Percentiles rank a stretch among this genome's conserved stretches.
Evolutionary conservation across 1,140 invertebrate species (phyloP).

Genomic region (Aphis gossypii): DNA sequence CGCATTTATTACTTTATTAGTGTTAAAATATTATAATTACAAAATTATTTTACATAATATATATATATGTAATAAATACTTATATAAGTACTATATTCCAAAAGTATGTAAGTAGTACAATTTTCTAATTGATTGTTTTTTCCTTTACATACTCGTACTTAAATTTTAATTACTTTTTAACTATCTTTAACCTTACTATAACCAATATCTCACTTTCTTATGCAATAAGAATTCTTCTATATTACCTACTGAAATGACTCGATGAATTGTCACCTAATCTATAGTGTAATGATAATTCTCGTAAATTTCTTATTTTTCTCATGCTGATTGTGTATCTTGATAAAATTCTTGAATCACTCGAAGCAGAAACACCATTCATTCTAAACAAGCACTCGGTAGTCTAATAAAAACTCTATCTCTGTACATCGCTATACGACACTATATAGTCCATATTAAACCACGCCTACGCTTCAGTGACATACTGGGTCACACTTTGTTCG

Average conservation of each 20-base stretch:
- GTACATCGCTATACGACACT: background rate
- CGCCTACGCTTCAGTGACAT: background rate
- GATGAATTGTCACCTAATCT: background rate
- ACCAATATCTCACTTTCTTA: background rate
- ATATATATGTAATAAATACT: background rate
- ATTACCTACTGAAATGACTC: background rate
- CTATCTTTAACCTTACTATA: background rate
- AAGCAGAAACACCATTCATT: background rate
- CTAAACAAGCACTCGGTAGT: background rate
- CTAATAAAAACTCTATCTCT: background rate
- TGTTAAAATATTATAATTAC: no score
- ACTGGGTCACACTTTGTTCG: background rate
- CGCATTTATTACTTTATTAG: no score
- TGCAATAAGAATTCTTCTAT: background rate
- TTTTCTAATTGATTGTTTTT: background rate
- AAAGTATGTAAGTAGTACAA: no score
- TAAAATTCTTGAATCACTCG: background rate
- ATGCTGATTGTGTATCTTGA: background rate
- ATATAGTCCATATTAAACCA: background rate
- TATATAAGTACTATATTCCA: background rate
- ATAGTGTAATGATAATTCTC: background rate
- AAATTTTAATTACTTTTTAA: background rate
- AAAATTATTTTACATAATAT: background rate
- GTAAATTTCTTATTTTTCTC: background rate
- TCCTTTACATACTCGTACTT: background rate